phyloP scores from a whole-genome alignment of 1,140 invertebrate genomes.

The Microplitis mediator region DNA sequence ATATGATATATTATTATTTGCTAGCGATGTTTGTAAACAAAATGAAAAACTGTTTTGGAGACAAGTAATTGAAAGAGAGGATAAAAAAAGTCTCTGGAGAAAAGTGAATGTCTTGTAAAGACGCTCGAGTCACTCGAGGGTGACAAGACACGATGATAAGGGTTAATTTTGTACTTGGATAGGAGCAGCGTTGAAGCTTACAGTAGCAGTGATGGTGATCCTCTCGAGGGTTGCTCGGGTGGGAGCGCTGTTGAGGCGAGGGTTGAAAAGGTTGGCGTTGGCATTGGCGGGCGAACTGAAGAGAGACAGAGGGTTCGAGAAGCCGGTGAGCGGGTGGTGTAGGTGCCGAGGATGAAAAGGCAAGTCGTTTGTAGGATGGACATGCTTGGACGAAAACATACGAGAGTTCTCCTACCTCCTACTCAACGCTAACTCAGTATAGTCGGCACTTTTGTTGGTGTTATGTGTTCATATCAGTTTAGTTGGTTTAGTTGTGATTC shows the following conservation, averaged over 20 bases:
- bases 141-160: conserved; percentile 38
- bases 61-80: too few relatives aligned
- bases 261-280: too few relatives aligned
- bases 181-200: conserved; percentile 12
- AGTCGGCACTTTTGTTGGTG: conserved; percentile 2
- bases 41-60: too few relatives aligned
- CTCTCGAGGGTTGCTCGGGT: background rate
- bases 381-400: conserved; percentile 6
- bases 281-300: background rate
- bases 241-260: background rate
- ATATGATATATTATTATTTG: background rate
- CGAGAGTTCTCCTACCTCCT: background rate
- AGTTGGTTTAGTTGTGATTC: conserved; percentile 14
- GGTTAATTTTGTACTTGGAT: conserved; percentile 41
- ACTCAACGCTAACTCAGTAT: background rate
- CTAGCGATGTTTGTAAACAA: background rate
- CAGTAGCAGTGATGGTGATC: background rate
- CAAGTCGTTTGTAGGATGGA: conserved; percentile 2
- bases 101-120: background rate
- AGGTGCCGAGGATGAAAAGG: background rate
- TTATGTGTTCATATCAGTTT: background rate
- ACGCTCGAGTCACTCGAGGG: background rate
- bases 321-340: too few relatives aligned
- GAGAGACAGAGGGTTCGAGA: too few relatives aligned
- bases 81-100: background rate